Conservation (phyloP, 1,140 invertebrate species). For the Patella vulgata region DNA sequence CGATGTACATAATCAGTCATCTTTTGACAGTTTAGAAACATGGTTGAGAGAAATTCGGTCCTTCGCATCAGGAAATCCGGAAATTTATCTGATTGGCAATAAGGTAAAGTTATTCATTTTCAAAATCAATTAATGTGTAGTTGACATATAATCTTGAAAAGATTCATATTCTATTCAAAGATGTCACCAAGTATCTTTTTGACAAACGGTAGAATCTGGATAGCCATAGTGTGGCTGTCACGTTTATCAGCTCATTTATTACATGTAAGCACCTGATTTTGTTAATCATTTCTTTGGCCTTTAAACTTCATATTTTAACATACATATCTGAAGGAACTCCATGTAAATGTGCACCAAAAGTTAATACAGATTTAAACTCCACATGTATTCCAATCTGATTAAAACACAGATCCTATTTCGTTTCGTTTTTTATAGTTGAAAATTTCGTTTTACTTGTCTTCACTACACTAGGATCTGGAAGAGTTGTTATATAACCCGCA, state of each 20-base stretch:
- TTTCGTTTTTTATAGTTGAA: too few relatives aligned
- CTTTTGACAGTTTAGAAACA: conserved; percentile 54
- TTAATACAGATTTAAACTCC: background rate
- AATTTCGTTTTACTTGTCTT: background rate
- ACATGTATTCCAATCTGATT: background rate
- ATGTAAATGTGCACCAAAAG: background rate
- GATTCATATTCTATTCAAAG: too few relatives aligned
- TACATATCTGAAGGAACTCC: too few relatives aligned
- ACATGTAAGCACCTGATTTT: too few relatives aligned
- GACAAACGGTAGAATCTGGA: background rate
- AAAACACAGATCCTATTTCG: too few relatives aligned
- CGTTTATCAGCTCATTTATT: too few relatives aligned
- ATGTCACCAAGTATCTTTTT: too few relatives aligned
- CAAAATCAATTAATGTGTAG: background rate
- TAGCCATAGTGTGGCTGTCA: too few relatives aligned
- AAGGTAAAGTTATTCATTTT: conserved; percentile 51
- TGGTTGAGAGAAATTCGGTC: conserved; percentile 57
- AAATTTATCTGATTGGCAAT: conserved; percentile 54
- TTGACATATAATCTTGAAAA: background rate
- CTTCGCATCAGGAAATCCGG: conserved; percentile 45
- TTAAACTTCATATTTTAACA: too few relatives aligned
- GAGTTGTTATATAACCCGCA: too few relatives aligned
- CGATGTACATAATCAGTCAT: conserved; percentile 57
- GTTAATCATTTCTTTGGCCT: too few relatives aligned
- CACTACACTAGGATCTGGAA: background rate